Percentiles rank a stretch among this genome's conserved stretches.
Conservation (phyloP, 2,797 vertebrate genomes). For the Eidolon dupreanum region DNA sequence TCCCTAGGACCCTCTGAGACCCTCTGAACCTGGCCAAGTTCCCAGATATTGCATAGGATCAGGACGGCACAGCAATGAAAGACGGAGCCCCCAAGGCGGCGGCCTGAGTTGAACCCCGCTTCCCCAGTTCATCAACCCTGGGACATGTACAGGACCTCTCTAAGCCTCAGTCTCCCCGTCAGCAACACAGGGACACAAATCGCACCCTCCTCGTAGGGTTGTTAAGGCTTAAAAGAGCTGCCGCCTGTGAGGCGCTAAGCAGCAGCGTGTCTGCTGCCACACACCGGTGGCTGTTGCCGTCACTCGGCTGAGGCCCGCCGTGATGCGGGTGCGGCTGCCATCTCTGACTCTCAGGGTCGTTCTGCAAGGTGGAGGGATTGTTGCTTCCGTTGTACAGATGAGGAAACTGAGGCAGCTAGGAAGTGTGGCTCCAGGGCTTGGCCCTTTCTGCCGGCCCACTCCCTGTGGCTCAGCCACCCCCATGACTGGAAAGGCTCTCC, state of each 20-base stretch:
- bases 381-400: not conserved
- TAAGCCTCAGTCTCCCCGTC: not conserved
- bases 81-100: rapidly evolving
- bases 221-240: not conserved
- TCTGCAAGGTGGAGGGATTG: not conserved
- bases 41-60: not conserved
- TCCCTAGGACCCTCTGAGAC: not conserved
- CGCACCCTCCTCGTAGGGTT: not conserved
- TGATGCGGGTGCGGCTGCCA: rapidly evolving
- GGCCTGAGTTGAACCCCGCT: not conserved
- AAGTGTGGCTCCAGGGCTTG: not conserved
- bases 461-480: not conserved
- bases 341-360: not conserved
- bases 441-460: not conserved
- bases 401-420: not conserved
- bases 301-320: rapidly evolving
- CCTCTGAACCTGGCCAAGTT: not conserved
- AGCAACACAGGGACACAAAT: not conserved
- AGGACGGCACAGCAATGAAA: not conserved
- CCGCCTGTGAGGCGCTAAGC: rapidly evolving
- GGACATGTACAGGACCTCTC: not conserved
- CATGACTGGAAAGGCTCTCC: not conserved
- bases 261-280: not conserved
- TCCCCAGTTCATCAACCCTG: not conserved
- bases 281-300: not conserved